These are phyloP conservation scores for Ciconia stormi DNA, from an alignment of 2,113 vertebrate species.

Conservation along the genomic window DNA sequence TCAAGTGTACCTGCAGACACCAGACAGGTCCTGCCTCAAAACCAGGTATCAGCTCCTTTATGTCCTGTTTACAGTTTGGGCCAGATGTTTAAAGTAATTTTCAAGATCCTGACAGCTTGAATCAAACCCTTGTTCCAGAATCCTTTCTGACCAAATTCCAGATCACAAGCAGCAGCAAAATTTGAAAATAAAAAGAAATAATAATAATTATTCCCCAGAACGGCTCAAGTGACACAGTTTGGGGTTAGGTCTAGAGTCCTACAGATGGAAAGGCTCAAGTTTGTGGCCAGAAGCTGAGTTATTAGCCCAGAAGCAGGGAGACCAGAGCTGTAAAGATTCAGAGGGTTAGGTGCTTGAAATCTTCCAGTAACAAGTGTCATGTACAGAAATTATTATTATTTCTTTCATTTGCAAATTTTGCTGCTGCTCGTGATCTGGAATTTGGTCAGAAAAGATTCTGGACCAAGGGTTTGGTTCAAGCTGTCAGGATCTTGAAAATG, in stretches of 20 bases:
- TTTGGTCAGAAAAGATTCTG: not conserved
- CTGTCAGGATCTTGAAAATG: not conserved
- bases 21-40: not conserved
- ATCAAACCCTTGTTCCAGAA: too few species aligned
- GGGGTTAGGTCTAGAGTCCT: not conserved
- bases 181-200: too few species aligned
- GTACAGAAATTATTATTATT: not conserved
- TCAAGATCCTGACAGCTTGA: too few species aligned
- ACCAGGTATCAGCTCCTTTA: not conserved
- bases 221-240: accelerated
- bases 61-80: not conserved
- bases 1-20: not conserved
- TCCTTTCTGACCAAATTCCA: too few species aligned
- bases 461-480: not conserved
- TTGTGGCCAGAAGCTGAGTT: not conserved
- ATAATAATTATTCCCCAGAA: not conserved
- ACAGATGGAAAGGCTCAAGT: not conserved
- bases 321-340: not conserved
- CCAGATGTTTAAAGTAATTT: not conserved
- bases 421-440: not conserved
- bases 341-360: not conserved
- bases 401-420: not conserved
- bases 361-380: not conserved
- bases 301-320: not conserved
- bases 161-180: too few species aligned